Evolutionary conservation across 2,888 invertebrate species (phyloP).

Genomic region (Pheosia tremula): DNA sequence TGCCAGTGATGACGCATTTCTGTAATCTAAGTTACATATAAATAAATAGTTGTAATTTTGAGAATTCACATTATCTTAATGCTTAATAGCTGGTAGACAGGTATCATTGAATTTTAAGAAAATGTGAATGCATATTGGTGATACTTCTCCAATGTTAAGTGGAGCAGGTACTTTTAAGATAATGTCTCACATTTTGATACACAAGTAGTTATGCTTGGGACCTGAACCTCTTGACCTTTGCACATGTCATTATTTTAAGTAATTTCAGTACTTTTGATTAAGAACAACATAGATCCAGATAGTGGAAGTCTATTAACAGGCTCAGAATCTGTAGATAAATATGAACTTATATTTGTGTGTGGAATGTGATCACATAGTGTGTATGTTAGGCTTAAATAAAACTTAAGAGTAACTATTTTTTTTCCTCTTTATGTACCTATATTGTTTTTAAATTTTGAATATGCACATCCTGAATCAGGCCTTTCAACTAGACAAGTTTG

Average conservation of each 20-base stretch:
- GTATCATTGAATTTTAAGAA: background rate
- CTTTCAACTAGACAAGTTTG: too few species aligned
- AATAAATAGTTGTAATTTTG: too few species aligned
- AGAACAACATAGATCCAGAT: background rate
- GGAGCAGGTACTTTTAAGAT: too few species aligned
- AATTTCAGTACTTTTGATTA: background rate
- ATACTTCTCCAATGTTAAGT: background rate
- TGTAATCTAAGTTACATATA: background rate
- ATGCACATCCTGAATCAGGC: too few species aligned
- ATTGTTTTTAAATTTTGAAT: too few species aligned
- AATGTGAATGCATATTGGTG: background rate
- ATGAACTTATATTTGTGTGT: background rate
- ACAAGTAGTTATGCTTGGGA: too few species aligned
- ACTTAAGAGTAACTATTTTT: background rate
- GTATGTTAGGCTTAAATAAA: background rate
- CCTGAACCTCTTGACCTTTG: too few species aligned
- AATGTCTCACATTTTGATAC: too few species aligned
- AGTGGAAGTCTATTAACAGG: background rate
- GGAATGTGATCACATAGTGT: slow-evolving; percentile 1
- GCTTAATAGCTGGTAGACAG: background rate
- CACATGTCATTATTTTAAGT: too few species aligned
- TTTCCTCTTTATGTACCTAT: background rate
- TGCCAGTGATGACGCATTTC: background rate
- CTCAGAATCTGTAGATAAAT: too few species aligned
- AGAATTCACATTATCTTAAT: background rate